Base-by-base conservation (phyloP, 2,888 invertebrate genomes). In the Pterostichus niger region DNA sequence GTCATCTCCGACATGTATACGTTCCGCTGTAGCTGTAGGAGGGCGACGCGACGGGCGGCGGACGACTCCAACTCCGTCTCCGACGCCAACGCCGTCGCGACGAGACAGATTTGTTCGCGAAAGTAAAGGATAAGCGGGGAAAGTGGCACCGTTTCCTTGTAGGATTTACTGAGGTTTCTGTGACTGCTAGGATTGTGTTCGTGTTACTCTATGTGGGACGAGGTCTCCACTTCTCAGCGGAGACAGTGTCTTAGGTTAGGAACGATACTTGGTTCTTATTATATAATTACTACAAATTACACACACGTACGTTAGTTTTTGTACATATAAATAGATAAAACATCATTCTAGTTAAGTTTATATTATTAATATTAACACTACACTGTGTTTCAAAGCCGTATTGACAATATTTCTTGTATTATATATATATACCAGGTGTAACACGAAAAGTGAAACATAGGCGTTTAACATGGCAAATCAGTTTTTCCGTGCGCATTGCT, bases 61-160 rank as follows among this genome's bases (percentile, higher is more conserved):
- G 24, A 24, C 24, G 24, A 2, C 24, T 24, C 24, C 24, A 3
- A 24, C 24, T 1, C 24, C 24, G 24, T 24, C 24, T 24, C 24
- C 24, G 24, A 24, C 24, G 24, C 24, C 24, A 24, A 24, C 9
- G n/a, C 31, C 64, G 64, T 64, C 64, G 64, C 68, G 68, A 71
- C 68, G 68, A 71, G 77, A 77, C 59, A 77, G 77, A 77, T 77
- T 77, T 77, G 77, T 77, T 77, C 77, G 52, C 40, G 44, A 59
- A 77, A 77, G 77, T 77, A 77, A 77, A 77, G 77, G 77, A 77
- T 71, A 71, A 71, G 68, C 68, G 68, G 44, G 15, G 68, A 71
- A 71, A 71, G 68, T 71, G 68, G 44, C 44, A 71, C 68, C 68
- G 68, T 71, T 71, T 71, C 68, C 68, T 71, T 71, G n/a, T 71